These are phyloP conservation scores for Agraylea sexmaculata DNA, from an alignment of 1,140 invertebrate species.

Conservation along the genomic window DNA sequence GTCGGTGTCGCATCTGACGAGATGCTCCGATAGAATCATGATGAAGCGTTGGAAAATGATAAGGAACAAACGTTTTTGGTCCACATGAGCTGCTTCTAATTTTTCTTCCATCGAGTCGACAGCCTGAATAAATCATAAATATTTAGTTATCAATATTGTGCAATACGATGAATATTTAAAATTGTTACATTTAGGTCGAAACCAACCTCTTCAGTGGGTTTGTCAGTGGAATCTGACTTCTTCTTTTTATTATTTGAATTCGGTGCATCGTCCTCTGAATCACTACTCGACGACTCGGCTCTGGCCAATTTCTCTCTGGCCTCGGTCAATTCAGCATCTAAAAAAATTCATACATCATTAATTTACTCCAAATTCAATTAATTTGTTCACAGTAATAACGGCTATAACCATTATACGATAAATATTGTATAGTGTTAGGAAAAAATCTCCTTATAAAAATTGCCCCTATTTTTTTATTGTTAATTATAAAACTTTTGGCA, in stretches of 20 bases:
- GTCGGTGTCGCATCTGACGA: slow-evolving; percentile 87
- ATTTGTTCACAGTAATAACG: too few species aligned
- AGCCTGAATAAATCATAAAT: slow-evolving; percentile 31
- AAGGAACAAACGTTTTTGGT: slow-evolving; percentile 93
- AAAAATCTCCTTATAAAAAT: too few species aligned
- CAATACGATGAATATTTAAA: not conserved
- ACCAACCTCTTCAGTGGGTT: slow-evolving; percentile 64
- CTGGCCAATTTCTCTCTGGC: slow-evolving; percentile 71
- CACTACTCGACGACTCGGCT: slow-evolving; percentile 63
- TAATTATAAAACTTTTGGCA: too few species aligned
- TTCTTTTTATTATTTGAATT: slow-evolving; percentile 37
- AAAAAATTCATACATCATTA: slow-evolving; percentile 2
- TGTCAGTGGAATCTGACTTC: slow-evolving; percentile 53
- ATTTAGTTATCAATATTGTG: not conserved
- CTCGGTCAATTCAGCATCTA: slow-evolving; percentile 68
- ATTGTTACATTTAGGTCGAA: not conserved
- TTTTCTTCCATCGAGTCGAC: slow-evolving; percentile 94
- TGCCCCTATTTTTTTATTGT: too few species aligned
- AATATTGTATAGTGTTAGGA: too few species aligned
- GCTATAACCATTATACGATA: too few species aligned
- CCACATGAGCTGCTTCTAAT: slow-evolving; percentile 84
- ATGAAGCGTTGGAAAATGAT: slow-evolving; percentile 98
- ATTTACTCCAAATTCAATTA: not conserved
- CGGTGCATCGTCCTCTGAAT: slow-evolving; percentile 60
- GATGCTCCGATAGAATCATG: slow-evolving; percentile 94